Base-by-base conservation (phyloP, 92 coral and sea anemone species). In the Zoanthus sociatus region DNA sequence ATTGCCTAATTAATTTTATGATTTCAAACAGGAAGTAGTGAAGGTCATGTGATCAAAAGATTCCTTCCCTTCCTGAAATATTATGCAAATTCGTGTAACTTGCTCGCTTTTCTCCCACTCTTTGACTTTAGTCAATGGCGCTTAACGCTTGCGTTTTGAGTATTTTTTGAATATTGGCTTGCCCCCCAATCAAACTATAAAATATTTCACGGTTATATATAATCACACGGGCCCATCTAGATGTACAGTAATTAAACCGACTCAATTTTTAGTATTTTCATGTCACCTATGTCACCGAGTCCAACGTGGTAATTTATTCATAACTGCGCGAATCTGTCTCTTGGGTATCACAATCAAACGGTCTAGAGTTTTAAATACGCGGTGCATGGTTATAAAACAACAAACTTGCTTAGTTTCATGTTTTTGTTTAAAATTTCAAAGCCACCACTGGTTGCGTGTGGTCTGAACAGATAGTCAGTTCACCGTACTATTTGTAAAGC, bases 61-160 rank as follows among this genome's bases (percentile, higher is more conserved):
- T 90, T 74, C 92, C 86, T 70, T 82, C 89, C 87, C 92, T 90
- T 84, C 87, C 95, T 92, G 89, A 90, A 77, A 83, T 81, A 81
- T 90, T 92, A 92, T 92, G 95, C 90, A 90, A 92, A 92, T 92
- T 86, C 83, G 83, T 85, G 53, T 78, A 86, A 86, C 90, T 86
- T 78, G 82, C 78, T 89, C 82, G 83, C 90, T 88, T 78, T 77
- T 64, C 85, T 81, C 85, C 75, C 75, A 53, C 82, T 50, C 75
- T 45, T 26, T 26, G 26, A 26, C 26, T 26, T 47, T 51, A 64
- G 74, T 81, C 85, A 81, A 81, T 81, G 72, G 75, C 85, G 85
- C 76, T 66, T 66, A 67, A 45, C 60, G 64, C 55, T 48, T 53
- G 85, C 75, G 45, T 81, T 67, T 37, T 81, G 73, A 67, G 74